Conservation (phyloP, 1,140 invertebrate species). For the Dreissena rostriformis region DNA sequence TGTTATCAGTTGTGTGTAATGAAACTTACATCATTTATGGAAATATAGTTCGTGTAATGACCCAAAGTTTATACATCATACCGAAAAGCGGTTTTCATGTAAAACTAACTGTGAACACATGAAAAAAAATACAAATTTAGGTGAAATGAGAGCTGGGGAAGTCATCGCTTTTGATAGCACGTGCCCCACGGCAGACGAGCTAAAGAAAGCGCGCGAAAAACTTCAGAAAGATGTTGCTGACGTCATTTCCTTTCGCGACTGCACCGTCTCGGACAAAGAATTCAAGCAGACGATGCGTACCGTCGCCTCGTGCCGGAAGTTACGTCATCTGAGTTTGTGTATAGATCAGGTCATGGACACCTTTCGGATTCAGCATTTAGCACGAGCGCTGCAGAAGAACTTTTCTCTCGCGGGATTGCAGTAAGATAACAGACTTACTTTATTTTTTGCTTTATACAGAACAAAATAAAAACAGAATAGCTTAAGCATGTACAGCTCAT, state of each 20-base stretch:
- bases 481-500: too few species aligned
- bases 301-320: neutral
- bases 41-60: too few species aligned
- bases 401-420: neutral
- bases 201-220: neutral
- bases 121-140: too few species aligned
- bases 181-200: neutral
- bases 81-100: too few species aligned
- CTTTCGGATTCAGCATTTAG: constrained; percentile 4
- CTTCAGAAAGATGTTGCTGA: neutral
- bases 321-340: constrained; percentile 18
- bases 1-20: too few species aligned
- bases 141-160: neutral
- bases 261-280: constrained; percentile 3
- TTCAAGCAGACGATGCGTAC: neutral
- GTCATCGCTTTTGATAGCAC: neutral
- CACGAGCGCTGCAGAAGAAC: neutral
- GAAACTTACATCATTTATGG: too few species aligned
- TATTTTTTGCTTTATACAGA: too few species aligned
- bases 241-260: neutral
- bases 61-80: too few species aligned
- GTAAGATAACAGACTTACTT: too few species aligned
- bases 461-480: too few species aligned
- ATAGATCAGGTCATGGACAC: neutral
- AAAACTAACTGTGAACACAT: too few species aligned